Base-by-base conservation (phyloP, 1,140 invertebrate species). In the Macrosteles quadrilineatus region DNA sequence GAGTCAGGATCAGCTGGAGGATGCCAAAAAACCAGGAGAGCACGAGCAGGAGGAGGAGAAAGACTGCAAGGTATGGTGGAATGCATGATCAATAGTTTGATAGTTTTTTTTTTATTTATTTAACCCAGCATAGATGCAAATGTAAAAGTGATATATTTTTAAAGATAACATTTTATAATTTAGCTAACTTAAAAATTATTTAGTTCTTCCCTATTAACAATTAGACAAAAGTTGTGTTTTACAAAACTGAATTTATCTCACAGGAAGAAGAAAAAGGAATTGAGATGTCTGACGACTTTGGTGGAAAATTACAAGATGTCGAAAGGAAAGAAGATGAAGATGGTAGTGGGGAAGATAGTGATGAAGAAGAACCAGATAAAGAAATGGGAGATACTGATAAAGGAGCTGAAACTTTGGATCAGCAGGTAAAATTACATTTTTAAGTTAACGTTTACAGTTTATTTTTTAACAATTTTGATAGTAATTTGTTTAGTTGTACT, bases 361-460 rank as follows among this genome's bases (percentile, higher is more conserved):
- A 90, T 0, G 83, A 87, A 2, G 83, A 88, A 17, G 90, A 97
- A 73, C 81, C 90, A 0, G 95, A 98, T 70, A 96, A 97, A 79
- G 88, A 98, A 84, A 97, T 98, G 94, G 96, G 94, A n/a, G 93
- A 98, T 70, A 91, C 92, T 4, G 93, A 91, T 75, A 87, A 91
- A 71, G 89, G 87, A 9, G 88, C 88, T 30, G 93, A 97, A 62
- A 91, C 91, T 80, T 84, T 90, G 73, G 87, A 87, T 76, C 80
- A 85, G 74, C 78, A 84, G 75, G 80, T 81, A 74, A 65, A 9
- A 45, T 47, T 14, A 14, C 47, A 53, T 9, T 17, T 40, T 40
- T 6, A 40, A 6, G 6, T 40, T 40, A 9, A 40, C 17, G 36
- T 40, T 40, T 17, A 43, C 36, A 43, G 36, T 43, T 11, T 11